phyloP scores from a whole-genome alignment of 2,113 vertebrate species.

The Neofelis nebulosa region DNA sequence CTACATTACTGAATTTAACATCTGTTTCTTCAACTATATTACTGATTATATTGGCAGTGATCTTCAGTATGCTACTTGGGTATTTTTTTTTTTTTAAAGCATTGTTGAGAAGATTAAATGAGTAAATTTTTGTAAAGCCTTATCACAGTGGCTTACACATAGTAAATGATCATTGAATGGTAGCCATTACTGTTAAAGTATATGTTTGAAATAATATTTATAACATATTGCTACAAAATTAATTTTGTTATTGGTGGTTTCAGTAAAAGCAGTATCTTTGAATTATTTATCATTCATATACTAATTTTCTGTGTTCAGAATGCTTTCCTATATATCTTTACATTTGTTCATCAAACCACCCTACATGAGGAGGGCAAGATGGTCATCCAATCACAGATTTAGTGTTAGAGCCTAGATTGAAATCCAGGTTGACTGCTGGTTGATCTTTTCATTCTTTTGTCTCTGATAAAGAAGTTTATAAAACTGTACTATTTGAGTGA shows the following conservation, averaged over 20 bases:
- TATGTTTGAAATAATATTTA: neutral
- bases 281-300: neutral
- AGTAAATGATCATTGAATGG: neutral
- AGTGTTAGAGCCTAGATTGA: neutral
- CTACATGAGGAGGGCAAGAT: neutral
- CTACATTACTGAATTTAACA: neutral
- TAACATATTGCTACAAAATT: neutral
- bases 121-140: neutral
- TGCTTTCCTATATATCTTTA: neutral
- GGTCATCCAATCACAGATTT: neutral
- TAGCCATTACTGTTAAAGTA: neutral
- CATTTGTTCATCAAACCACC: neutral
- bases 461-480: neutral
- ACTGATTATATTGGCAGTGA: neutral
- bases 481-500: neutral
- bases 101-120: neutral
- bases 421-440: neutral
- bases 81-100: neutral
- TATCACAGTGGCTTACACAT: neutral
- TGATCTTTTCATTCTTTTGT: neutral
- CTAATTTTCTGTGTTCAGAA: neutral
- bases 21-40: neutral
- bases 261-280: neutral
- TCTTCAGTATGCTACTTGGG: neutral
- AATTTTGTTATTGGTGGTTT: conserved; percentile 17